phyloP scores from a whole-genome alignment of 2,797 vertebrate species.

The Jordanella pulchra region DNA sequence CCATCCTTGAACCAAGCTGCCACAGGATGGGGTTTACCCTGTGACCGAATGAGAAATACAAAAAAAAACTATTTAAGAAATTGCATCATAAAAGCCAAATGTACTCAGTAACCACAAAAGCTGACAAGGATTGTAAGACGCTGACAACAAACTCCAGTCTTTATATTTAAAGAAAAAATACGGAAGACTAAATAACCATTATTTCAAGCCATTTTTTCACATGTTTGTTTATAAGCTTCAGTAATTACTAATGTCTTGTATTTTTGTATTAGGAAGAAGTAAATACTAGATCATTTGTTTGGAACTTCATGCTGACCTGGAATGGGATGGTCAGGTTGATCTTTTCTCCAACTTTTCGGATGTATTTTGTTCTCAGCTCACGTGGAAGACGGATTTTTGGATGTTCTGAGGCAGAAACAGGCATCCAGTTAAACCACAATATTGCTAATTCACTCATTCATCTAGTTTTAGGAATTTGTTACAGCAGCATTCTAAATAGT shows the following conservation, averaged over 20 bases:
- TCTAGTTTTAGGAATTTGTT: not conserved
- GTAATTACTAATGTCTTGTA: not conserved
- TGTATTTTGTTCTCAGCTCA: constrained; percentile 86
- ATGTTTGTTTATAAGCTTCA: not conserved
- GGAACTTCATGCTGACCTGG: constrained; percentile 78
- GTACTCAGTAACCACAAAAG: not conserved
- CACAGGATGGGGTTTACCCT: constrained; percentile 90
- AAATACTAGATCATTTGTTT: not conserved
- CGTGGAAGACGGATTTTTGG: constrained; percentile 92
- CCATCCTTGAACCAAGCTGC: constrained; percentile 88
- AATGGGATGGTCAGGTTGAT: constrained; percentile 91
- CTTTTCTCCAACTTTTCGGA: constrained; percentile 86
- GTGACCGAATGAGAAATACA: not conserved
- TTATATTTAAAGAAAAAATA: not conserved
- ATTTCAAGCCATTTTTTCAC: not conserved
- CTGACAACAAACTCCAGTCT: not conserved
- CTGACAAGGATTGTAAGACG: not conserved
- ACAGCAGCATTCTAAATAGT: not conserved
- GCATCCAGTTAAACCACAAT: not conserved
- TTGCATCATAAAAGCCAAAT: not conserved
- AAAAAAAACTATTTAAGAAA: not conserved
- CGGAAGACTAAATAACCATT: not conserved
- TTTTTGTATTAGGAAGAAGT: not conserved
- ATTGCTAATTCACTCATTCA: not conserved
- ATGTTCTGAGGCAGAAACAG: constrained; percentile 75